These are phyloP conservation scores for Tenebrosternarchus preto DNA, from an alignment of 2,113 vertebrate species.

Conservation along the genomic window DNA sequence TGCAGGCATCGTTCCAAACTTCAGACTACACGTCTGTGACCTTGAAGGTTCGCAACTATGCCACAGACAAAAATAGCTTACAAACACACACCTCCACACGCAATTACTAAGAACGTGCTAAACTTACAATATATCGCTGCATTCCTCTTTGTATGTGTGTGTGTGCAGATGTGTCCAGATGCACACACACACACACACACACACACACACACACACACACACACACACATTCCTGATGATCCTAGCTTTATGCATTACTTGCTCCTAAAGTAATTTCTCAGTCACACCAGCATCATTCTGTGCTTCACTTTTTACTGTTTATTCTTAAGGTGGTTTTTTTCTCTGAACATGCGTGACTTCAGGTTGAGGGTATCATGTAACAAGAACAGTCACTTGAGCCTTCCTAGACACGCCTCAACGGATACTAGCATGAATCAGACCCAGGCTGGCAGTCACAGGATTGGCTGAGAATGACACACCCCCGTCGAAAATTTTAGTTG, in stretches of 20 bases:
- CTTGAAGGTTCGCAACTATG: slow-evolving; percentile 9
- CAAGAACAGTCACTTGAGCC: background rate
- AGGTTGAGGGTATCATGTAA: slow-evolving; percentile 7
- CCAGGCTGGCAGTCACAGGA: background rate
- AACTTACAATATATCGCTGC: no score
- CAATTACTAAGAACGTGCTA: no score
- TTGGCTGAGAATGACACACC: background rate
- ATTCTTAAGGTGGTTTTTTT: background rate
- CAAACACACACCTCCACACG: background rate
- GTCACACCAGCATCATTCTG: background rate
- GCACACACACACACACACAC: background rate
- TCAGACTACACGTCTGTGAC: background rate
- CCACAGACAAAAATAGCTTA: background rate
- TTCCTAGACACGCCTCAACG: background rate
- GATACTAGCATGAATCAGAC: background rate
- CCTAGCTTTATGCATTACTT: background rate
- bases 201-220: background rate
- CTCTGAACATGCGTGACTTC: background rate
- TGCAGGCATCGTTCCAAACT: slow-evolving; percentile 8
- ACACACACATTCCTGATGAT: background rate
- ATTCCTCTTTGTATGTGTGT: background rate
- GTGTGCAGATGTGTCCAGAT: background rate
- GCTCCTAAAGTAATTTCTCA: background rate
- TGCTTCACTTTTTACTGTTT: background rate
- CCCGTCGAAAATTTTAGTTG: background rate